Evolutionary conservation across 2,797 vertebrate genomes (phyloP), one percentile per base, ranked within the genome.

Genomic region (Eutrigla gurnardus): DNA sequence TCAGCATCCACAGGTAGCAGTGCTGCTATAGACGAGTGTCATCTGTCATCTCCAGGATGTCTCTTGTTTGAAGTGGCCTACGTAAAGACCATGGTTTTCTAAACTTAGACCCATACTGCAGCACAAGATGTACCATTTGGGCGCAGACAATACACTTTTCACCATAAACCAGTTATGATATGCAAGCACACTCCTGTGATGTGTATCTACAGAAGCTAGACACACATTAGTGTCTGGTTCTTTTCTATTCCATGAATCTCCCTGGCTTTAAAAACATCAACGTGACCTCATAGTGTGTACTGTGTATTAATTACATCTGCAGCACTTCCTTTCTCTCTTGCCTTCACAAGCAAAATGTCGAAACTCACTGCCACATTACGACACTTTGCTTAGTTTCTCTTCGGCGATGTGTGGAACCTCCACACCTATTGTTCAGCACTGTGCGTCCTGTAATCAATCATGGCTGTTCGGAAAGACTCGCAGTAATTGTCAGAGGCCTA

Each of bases 381-480:
- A 62, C 70, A 67, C 76, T 63, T 74, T 75, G 67, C 86, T 77
- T n/a, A 18, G 82, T 75, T 83, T 83, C 73, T 86, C 52, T 53
- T 73, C 70, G 47, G 73, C 5, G 12, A 61, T 53, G 70, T 63
- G 35, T 71, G 64, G 52, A 87, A 81, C 75, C 78, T 84, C 85
- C 82, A 86, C 85, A 82, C 81, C 86, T 77, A 76, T 92, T 89
- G 91, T 92, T 77, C 40, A 2, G 52, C 69, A 11, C 78, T 43
- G 66, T 32, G 75, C 43, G 14, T 85, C 85, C 83, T 85, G 87
- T 89, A 92, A 92, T 93, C 90, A 91, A 93, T 93, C 92, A 92
- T 75, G 62, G 80, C 55, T 81, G 74, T 73, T 85, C n/a, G 12
- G 75, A 81, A 62, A 80, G 66, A 69, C 79, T 77, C 3, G 3